Conservation (phyloP, 2,797 vertebrate genomes). For the Hoplostethus mediterraneus region DNA sequence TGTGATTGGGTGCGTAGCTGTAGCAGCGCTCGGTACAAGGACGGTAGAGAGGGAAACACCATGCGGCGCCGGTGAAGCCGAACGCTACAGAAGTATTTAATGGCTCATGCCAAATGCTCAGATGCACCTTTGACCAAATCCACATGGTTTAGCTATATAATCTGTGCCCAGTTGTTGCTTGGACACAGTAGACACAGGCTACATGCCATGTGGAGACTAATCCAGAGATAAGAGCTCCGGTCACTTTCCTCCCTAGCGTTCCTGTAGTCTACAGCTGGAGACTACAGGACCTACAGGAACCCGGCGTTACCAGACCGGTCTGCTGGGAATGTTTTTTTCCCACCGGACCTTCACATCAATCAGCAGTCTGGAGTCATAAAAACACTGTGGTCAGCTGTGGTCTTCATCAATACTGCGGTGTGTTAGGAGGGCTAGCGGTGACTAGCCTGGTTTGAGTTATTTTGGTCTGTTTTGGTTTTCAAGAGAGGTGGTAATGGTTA, state of each 20-base stretch:
- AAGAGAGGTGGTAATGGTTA: not conserved
- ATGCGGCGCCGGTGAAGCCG: slow-evolving; percentile 11
- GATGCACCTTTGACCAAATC: not conserved
- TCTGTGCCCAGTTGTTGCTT: not conserved
- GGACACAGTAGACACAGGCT: not conserved
- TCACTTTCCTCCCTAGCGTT: not conserved
- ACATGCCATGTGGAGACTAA: not conserved
- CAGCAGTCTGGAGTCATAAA: not conserved
- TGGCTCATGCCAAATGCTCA: not conserved
- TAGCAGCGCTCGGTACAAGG: slow-evolving; percentile 3
- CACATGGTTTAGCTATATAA: not conserved
- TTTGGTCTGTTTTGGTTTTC: not conserved
- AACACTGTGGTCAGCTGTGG: not conserved
- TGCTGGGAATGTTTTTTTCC: too few species aligned
- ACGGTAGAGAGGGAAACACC: not conserved
- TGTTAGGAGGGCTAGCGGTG: not conserved
- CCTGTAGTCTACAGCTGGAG: not conserved
- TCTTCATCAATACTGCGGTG: not conserved
- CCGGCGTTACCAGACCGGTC: not conserved
- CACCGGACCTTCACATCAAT: not conserved
- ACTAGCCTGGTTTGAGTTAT: not conserved
- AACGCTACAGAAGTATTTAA: not conserved
- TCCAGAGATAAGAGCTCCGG: not conserved
- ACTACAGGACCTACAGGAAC: too few species aligned
- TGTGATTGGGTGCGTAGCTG: slow-evolving; percentile 1